These are phyloP conservation scores for Lophura nycthemera DNA, from an alignment of 2,113 vertebrate genomes.

Conservation along the genomic window DNA sequence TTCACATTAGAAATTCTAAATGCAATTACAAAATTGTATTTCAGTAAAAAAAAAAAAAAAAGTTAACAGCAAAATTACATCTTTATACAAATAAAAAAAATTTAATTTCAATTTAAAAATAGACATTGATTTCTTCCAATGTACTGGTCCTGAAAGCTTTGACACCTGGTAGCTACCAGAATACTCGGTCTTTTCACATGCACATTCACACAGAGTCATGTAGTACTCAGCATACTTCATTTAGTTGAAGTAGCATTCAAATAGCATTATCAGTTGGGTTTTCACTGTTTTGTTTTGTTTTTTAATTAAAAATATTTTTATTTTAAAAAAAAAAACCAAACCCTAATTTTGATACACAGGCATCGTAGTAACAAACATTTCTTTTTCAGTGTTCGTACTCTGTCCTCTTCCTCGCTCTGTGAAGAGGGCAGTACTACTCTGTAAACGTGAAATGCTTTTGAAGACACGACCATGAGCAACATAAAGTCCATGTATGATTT, in stretches of 20 bases:
- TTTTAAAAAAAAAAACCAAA: neutral
- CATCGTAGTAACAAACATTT: slow-evolving; percentile 4
- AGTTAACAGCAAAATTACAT: slow-evolving; percentile 77
- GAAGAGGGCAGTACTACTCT: slow-evolving; percentile 20
- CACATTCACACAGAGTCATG: slow-evolving; percentile 9
- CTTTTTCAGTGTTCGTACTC: neutral
- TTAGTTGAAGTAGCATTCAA: slow-evolving; percentile 47
- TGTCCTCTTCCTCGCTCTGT: slow-evolving; percentile 25
- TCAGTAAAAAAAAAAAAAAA: slow-evolving; percentile 73
- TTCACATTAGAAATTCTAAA: slow-evolving; percentile 77
- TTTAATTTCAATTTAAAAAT: slow-evolving; percentile 56
- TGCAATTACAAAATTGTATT: slow-evolving; percentile 78
- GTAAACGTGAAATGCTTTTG: slow-evolving; percentile 59
- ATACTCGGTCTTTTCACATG: slow-evolving; percentile 45
- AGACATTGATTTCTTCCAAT: slow-evolving; percentile 35
- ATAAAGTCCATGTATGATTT: slow-evolving; percentile 32
- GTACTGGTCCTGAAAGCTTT: slow-evolving; percentile 51
- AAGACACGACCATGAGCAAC: slow-evolving; percentile 57
- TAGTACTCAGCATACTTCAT: slow-evolving; percentile 27
- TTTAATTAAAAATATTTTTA: neutral
- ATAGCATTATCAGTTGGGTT: slow-evolving; percentile 4
- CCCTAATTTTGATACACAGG: neutral
- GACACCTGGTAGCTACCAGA: slow-evolving; percentile 45
- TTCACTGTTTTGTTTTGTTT: neutral
- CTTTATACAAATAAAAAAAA: slow-evolving; percentile 77